phyloP scores from a whole-genome alignment of 92 coral and sea anemone species.

The Siderastrea radians region DNA sequence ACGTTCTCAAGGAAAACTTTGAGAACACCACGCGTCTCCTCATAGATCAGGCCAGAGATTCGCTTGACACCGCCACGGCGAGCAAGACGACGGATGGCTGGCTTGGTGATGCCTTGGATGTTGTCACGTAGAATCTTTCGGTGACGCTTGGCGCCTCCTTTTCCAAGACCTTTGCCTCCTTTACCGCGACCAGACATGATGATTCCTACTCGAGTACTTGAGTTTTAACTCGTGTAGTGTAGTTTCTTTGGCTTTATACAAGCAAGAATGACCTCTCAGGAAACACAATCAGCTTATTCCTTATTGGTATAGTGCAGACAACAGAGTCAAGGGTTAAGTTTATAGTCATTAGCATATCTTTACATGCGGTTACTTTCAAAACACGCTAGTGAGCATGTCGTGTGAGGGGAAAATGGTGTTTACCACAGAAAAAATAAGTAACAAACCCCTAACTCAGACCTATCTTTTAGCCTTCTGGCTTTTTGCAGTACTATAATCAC shows the following conservation, averaged over 20 bases:
- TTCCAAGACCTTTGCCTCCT: constrained; percentile 96
- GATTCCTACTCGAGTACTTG: background rate
- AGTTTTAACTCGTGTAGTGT: background rate
- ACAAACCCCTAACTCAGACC: background rate
- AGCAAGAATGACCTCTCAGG: background rate
- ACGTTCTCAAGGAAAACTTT: constrained; percentile 98
- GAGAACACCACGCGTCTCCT: constrained; percentile 98
- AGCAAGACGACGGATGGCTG: constrained; percentile 92
- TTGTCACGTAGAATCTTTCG: constrained; percentile 95
- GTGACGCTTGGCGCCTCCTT: constrained; percentile 99
- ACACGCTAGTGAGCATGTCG: background rate
- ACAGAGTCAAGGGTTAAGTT: background rate
- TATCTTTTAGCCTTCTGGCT: background rate
- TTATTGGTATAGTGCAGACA: background rate
- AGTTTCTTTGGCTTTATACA: background rate
- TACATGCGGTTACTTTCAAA: background rate
- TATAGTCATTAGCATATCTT: background rate
- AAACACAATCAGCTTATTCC: background rate
- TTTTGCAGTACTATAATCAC: background rate
- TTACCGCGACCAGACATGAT: constrained; percentile 90
- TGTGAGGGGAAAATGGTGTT: background rate
- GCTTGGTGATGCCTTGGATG: constrained; percentile 92
- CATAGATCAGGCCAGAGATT: constrained; percentile 95
- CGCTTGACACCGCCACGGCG: constrained; percentile 97
- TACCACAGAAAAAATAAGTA: background rate